Base-by-base conservation (phyloP, 2,113 vertebrate genomes). In the Ammodytes marinus region DNA sequence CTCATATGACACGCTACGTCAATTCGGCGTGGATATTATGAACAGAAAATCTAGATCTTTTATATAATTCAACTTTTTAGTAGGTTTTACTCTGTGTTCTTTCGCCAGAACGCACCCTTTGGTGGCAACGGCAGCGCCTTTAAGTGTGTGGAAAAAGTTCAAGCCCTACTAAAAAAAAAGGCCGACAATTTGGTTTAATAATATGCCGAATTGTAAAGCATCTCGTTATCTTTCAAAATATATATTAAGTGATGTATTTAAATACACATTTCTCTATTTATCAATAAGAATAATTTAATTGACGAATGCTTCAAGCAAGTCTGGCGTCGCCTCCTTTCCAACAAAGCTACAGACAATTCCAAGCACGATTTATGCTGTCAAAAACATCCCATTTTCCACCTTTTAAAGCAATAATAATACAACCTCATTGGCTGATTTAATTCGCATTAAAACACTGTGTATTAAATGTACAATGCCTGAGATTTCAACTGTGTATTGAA, bases 291-390 rank as follows among this genome's bases (percentile, higher is more conserved):
- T 14, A 17, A 0, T 58, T 15, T 63, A 81, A 59, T 60, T 5
- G 0, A 0, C 4, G 0, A 0, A 5, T 50, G 6, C 52, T 37
- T 43, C 1, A 74, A 80, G 5, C 84, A 5, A n/a, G 74, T 83
- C 74, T 55, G 88, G 78, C 12, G 47, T 7, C 6, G 35, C 14
- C 52, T 65, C 5, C 8, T 19, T 45, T 39, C 27, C n/a, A 58
- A 80, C 86, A 85, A 86, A 77, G 84, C 86, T 39, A 27, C 27
- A 4, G 10, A 58, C 63, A 13, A 67, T 43, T 12, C 19, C 17
- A 17, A 35, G 46, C 79, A 15, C 42, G 15, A 14, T 5, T 14
- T 2, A 1, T 6, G 47, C 2, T 8, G 15, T 7, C 45, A 59
- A 37, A 57, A 42, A 10, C 14, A 12, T 17, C 0, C 39, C 1